Percentiles rank a stretch among this genome's conserved stretches.
phyloP scores from a whole-genome alignment of 1,140 invertebrate species.

The Micrasema minimum region DNA sequence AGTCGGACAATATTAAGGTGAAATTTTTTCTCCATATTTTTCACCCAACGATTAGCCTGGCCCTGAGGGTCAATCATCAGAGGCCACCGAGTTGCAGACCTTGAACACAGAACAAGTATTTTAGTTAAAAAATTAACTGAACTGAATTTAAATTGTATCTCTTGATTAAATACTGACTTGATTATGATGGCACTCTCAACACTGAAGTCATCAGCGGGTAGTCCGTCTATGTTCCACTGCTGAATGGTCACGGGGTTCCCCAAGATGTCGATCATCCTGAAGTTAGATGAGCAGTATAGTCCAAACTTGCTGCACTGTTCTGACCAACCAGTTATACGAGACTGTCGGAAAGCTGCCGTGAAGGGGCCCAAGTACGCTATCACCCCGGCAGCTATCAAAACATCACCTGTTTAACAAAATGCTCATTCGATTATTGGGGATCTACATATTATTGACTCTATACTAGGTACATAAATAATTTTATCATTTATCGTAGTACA shows the following conservation, averaged over 20 bases:
- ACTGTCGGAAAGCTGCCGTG: constrained; percentile 77
- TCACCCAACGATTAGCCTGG: constrained; percentile 95
- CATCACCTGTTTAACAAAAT: constrained; percentile 73
- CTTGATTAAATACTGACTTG: constrained; percentile 61
- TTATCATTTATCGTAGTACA: too few species aligned
- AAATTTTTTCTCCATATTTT: constrained; percentile 91
- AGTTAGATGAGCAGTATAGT: constrained; percentile 81
- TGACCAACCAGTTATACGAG: constrained; percentile 78
- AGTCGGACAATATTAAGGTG: constrained; percentile 86
- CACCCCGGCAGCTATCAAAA: constrained; percentile 87
- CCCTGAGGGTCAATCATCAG: constrained; percentile 95
- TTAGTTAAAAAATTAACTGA: not conserved
- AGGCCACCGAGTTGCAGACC: constrained; percentile 87
- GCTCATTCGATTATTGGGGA: too few species aligned
- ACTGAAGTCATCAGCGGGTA: constrained; percentile 90
- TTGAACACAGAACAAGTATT: constrained; percentile 56
- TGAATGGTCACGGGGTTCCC: constrained; percentile 89
- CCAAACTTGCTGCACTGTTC: constrained; percentile 71
- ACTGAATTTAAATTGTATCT: not conserved
- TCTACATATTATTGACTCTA: too few species aligned
- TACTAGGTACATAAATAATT: too few species aligned
- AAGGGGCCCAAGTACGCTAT: constrained; percentile 94
- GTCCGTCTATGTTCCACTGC: constrained; percentile 90
- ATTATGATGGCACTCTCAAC: constrained; percentile 94
- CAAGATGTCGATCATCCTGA: constrained; percentile 77